Percentiles rank a stretch among this genome's conserved stretches.
Evolutionary conservation across 1,140 invertebrate genomes (phyloP).

Genomic region (Drosophila nasuta): DNA sequence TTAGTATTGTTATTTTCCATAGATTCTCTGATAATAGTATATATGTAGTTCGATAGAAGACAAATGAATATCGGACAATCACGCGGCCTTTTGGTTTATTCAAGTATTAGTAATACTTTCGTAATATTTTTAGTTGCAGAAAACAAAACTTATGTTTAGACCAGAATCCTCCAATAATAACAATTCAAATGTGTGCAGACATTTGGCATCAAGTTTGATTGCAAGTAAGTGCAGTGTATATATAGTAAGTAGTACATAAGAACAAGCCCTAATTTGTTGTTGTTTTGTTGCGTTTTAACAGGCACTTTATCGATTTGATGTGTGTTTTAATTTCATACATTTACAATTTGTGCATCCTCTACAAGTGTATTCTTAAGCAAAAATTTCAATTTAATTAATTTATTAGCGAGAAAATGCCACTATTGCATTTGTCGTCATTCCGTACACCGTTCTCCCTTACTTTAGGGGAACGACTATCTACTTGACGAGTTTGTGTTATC

Average conservation of each 20-base stretch:
- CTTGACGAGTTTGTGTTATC: slow-evolving; percentile 45
- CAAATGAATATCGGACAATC: slow-evolving; percentile 5
- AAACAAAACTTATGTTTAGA: slow-evolving; percentile 47
- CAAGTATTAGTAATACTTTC: slow-evolving; percentile 76
- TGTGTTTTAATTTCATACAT: slow-evolving; percentile 55
- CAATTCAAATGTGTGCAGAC: slow-evolving; percentile 24
- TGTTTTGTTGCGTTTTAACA: slow-evolving; percentile 68
- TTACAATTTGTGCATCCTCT: slow-evolving; percentile 68
- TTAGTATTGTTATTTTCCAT: slow-evolving; percentile 19
- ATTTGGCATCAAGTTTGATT: slow-evolving; percentile 43
- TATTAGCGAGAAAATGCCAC: slow-evolving; percentile 61
- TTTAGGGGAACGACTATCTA: slow-evolving; percentile 55
- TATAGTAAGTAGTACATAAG: slow-evolving; percentile 6
- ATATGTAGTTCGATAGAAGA: slow-evolving; percentile 7
- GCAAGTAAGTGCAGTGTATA: background rate
- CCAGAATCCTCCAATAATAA: slow-evolving; percentile 39
- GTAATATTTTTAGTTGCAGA: slow-evolving; percentile 40
- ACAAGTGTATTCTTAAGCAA: slow-evolving; percentile 48
- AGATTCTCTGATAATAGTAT: background rate
- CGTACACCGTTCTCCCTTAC: slow-evolving; percentile 29
- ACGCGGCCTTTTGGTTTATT: slow-evolving; percentile 26
- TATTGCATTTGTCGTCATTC: slow-evolving; percentile 46
- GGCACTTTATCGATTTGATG: slow-evolving; percentile 63
- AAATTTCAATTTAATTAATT: slow-evolving; percentile 42
- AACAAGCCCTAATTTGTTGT: slow-evolving; percentile 49